Conservation (phyloP, 2,113 vertebrate species). For the Hemiprocne comata region DNA sequence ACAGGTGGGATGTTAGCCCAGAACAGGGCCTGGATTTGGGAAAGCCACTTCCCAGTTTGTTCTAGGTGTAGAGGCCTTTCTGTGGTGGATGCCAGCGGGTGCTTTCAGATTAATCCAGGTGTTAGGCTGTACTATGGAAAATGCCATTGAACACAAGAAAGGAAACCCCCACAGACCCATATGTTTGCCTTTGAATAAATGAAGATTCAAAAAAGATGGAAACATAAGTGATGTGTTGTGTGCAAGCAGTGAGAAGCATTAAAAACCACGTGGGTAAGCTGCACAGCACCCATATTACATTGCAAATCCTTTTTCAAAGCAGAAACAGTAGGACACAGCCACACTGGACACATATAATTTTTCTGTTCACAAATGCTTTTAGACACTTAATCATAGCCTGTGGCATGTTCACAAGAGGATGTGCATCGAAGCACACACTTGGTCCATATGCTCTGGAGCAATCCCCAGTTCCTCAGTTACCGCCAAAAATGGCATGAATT, state of each 20-base stretch:
- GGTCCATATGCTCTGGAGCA: constrained; percentile 47
- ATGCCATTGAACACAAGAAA: not conserved
- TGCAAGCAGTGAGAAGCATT: not conserved
- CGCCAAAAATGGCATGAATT: constrained; percentile 28
- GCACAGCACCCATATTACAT: not conserved
- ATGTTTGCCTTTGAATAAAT: not conserved
- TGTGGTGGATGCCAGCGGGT: not conserved
- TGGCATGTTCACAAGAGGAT: not conserved
- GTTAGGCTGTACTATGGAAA: not conserved
- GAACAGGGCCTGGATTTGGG: not conserved
- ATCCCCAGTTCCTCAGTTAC: not conserved
- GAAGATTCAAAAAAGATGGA: not conserved
- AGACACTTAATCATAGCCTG: constrained; percentile 16
- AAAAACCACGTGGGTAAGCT: not conserved
- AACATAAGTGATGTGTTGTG: not conserved
- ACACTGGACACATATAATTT: not conserved
- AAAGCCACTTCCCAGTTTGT: not conserved
- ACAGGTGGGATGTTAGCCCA: not conserved
- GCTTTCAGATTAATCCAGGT: not conserved
- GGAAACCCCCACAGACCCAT: not conserved
- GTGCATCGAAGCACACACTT: not conserved
- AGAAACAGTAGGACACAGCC: not conserved
- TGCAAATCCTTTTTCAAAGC: constrained; percentile 28
- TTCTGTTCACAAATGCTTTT: constrained; percentile 3
- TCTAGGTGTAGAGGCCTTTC: not conserved